These are phyloP conservation scores for Microvelia longipes DNA, from an alignment of 1,140 invertebrate genomes.

Conservation along the genomic window DNA sequence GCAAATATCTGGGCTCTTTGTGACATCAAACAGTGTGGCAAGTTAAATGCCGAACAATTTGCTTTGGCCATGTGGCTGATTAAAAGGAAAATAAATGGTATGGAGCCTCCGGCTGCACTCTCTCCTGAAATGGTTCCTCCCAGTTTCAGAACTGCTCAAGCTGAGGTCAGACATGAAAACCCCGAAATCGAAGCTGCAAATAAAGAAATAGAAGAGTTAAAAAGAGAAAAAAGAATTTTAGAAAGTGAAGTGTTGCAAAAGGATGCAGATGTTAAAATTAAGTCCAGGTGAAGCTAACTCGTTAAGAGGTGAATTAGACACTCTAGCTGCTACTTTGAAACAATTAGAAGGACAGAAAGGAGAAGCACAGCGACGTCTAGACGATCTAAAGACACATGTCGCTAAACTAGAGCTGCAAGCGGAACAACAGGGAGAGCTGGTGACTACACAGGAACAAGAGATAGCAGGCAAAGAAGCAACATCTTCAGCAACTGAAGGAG, in stretches of 20 bases:
- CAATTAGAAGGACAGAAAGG: slow-evolving; percentile 94
- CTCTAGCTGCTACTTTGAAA: slow-evolving; percentile 79
- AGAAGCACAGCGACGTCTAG: slow-evolving; percentile 86
- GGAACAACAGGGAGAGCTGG: slow-evolving; percentile 61
- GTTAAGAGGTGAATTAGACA: slow-evolving; percentile 75
- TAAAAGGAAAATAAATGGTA: slow-evolving; percentile 56
- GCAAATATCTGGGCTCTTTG: slow-evolving; percentile 93
- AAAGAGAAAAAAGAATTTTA: slow-evolving; percentile 62
- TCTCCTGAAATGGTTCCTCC: slow-evolving; percentile 72
- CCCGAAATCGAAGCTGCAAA: slow-evolving; percentile 82
- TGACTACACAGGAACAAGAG: slow-evolving; percentile 68
- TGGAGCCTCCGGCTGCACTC: slow-evolving; percentile 58
- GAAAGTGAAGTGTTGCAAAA: slow-evolving; percentile 82
- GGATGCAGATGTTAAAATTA: slow-evolving; percentile 78
- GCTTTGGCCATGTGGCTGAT: slow-evolving; percentile 89
- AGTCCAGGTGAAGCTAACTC: slow-evolving; percentile 66
- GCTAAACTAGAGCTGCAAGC: slow-evolving; percentile 71
- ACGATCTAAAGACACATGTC: slow-evolving; percentile 83
- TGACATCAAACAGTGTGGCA: slow-evolving; percentile 79
- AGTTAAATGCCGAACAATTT: slow-evolving; percentile 89
- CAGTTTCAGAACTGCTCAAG: slow-evolving; percentile 12
- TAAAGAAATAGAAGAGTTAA: slow-evolving; percentile 79
- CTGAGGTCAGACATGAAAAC: slow-evolving; percentile 37
- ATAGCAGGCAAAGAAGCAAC: slow-evolving; percentile 60
- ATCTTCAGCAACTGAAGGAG: slow-evolving; percentile 58